Conservation (phyloP, 2,113 vertebrate species). For the Calyptommatus sinebrachiatus region DNA sequence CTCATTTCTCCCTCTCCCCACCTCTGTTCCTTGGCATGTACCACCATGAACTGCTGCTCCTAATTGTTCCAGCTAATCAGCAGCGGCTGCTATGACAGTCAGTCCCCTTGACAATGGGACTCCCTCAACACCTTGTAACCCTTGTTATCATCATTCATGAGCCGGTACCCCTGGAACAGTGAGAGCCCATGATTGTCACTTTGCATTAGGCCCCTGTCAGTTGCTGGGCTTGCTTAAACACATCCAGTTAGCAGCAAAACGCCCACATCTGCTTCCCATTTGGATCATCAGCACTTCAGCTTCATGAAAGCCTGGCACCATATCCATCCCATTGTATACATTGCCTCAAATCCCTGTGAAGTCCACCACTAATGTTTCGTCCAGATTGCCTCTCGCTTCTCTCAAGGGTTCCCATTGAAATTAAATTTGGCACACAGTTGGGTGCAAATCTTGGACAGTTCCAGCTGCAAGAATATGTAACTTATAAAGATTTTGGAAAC, state of each 20-base stretch:
- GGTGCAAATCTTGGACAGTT: constrained; percentile 46
- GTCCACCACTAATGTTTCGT: constrained; percentile 51
- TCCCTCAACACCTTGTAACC: neutral
- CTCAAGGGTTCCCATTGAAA: constrained; percentile 52
- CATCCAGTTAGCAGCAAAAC: constrained; percentile 17
- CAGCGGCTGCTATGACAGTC: neutral
- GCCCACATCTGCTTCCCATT: constrained; percentile 63
- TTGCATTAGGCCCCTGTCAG: constrained; percentile 23
- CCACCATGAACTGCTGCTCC: neutral
- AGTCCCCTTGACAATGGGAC: neutral
- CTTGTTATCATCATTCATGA: constrained; percentile 1
- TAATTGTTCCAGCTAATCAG: neutral
- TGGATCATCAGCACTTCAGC: constrained; percentile 39
- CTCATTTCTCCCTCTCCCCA: too few species aligned
- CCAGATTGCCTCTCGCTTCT: constrained; percentile 54
- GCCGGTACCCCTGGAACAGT: neutral
- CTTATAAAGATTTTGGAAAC: constrained; percentile 44
- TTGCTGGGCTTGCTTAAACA: constrained; percentile 18
- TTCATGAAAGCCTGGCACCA: constrained; percentile 42
- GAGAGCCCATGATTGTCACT: constrained; percentile 1
- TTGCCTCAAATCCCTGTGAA: constrained; percentile 53
- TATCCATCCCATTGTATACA: constrained; percentile 26
- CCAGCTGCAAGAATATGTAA: constrained; percentile 38
- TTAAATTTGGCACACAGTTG: constrained; percentile 46
- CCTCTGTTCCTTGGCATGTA: neutral